These are phyloP conservation scores for Heliothis subflexa DNA, from an alignment of 1,140 invertebrate species.

Conservation along the genomic window DNA sequence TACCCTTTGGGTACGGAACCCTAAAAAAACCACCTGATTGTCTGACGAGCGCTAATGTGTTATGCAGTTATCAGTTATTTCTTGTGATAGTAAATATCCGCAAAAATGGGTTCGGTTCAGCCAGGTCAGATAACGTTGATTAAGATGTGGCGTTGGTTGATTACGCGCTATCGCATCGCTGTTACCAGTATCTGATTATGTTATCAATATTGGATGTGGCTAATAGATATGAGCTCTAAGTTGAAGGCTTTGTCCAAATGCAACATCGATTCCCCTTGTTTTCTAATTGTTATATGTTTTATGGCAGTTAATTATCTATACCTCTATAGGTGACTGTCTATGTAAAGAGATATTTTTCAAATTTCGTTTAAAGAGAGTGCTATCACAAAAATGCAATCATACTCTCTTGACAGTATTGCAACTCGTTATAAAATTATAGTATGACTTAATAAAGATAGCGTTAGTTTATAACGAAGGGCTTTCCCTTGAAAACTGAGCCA, in stretches of 20 bases:
- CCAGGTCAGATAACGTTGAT: slow-evolving; percentile 53
- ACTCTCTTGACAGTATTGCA: background rate
- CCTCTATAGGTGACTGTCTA: too few relatives aligned
- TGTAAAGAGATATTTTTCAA: too few relatives aligned
- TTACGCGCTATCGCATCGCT: slow-evolving; percentile 59
- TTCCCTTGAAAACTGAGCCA: slow-evolving; percentile 38
- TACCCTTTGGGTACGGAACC: too few relatives aligned
- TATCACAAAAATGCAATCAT: too few relatives aligned
- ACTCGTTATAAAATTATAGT: background rate
- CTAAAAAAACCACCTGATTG: background rate
- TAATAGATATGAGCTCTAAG: slow-evolving; percentile 44
- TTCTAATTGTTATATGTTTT: too few relatives aligned
- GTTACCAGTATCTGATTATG: slow-evolving; percentile 61
- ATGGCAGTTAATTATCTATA: background rate
- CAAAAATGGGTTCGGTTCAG: slow-evolving; percentile 40
- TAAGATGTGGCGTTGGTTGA: slow-evolving; percentile 56
- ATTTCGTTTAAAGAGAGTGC: too few relatives aligned
- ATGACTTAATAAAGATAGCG: background rate
- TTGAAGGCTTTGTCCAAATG: slow-evolving; percentile 54
- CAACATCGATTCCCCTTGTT: background rate
- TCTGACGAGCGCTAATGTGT: slow-evolving; percentile 7
- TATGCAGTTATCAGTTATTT: slow-evolving; percentile 27
- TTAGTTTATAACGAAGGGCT: slow-evolving; percentile 24
- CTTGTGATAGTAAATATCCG: slow-evolving; percentile 18
- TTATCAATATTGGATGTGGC: slow-evolving; percentile 64